Evolutionary conservation across 1,140 invertebrate species (phyloP).

Genomic region (Drosophila pruinosa): DNA sequence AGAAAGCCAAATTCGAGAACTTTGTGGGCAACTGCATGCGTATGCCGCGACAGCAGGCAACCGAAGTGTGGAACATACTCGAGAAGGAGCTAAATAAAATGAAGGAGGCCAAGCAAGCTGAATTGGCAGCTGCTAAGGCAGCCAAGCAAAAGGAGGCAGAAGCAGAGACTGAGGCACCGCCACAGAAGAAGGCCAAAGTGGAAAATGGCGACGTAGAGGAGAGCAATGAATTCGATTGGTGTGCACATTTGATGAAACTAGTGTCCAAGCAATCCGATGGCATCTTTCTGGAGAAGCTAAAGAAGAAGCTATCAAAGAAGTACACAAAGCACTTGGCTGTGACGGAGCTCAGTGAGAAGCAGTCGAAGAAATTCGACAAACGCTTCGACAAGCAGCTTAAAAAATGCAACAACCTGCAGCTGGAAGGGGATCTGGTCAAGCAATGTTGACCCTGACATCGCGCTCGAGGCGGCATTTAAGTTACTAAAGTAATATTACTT

Average conservation of each 20-base stretch:
- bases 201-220: slow-evolving; percentile 57
- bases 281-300: slow-evolving; percentile 82
- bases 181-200: slow-evolving; percentile 64
- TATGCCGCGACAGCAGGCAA: slow-evolving; percentile 84
- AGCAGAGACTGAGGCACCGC: slow-evolving; percentile 43
- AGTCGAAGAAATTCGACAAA: slow-evolving; percentile 72
- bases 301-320: slow-evolving; percentile 84
- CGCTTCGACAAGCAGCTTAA: slow-evolving; percentile 72
- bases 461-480: neutral
- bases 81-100: slow-evolving; percentile 86
- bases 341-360: slow-evolving; percentile 63
- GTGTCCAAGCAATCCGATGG: slow-evolving; percentile 63
- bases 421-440: slow-evolving; percentile 68
- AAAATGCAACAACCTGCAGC: slow-evolving; percentile 47
- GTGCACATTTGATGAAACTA: slow-evolving; percentile 41
- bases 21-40: slow-evolving; percentile 87
- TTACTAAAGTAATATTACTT: slow-evolving; percentile 34
- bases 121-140: slow-evolving; percentile 52
- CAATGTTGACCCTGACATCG: slow-evolving; percentile 15
- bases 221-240: slow-evolving; percentile 63
- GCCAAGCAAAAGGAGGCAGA: slow-evolving; percentile 29
- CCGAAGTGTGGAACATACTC: slow-evolving; percentile 88
- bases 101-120: slow-evolving; percentile 76
- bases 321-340: slow-evolving; percentile 82
- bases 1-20: slow-evolving; percentile 94